Evolutionary conservation across 2,797 vertebrate genomes (phyloP), one percentile per base, ranked within the genome.

Genomic region (Podarcis siculus): DNA sequence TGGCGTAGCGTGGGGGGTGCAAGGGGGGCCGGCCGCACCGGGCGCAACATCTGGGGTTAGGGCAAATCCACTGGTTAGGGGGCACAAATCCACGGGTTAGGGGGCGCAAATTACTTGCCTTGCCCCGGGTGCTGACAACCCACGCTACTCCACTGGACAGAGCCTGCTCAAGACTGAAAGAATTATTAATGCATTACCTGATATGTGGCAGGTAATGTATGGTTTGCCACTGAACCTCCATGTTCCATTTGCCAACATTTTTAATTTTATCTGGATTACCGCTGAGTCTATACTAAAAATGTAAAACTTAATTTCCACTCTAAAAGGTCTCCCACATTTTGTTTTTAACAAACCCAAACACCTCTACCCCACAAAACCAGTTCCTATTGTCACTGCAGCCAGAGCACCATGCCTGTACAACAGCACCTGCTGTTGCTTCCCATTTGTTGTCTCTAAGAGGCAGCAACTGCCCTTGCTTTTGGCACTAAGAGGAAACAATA

Each of bases 121-220:
- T n/a, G n/a, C n/a, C n/a, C n/a, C n/a, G n/a, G n/a, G n/a, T n/a
- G n/a, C n/a, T n/a, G n/a, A n/a, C n/a, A n/a, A n/a, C n/a, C n/a
- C n/a, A n/a, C n/a, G n/a, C n/a, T n/a, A n/a, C n/a, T n/a, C n/a
- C n/a, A n/a, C n/a, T n/a, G n/a, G n/a, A n/a, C n/a, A n/a, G 23
- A 3, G 0, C 8, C 79, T 72, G 30, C 12, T 88, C 81, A 30
- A 79, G 82, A 49, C 2, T 25, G 81, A 61, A 89, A 55, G 8
- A 35, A 67, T 83, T 71, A 86, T 86, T 87, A 15, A 75, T 87
- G 88, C 87, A 37, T 32, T 86, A 75, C 86, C 71, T 90, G 83
- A 42, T 87, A 67, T 1, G 25, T 39, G 12, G 61, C 12, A 27
- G 30, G 78, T 81, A 90, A 86, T 0, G 85, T 23, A 30, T 72